phyloP scores from a whole-genome alignment of 2,113 vertebrate genomes.

The Verasper variegatus region DNA sequence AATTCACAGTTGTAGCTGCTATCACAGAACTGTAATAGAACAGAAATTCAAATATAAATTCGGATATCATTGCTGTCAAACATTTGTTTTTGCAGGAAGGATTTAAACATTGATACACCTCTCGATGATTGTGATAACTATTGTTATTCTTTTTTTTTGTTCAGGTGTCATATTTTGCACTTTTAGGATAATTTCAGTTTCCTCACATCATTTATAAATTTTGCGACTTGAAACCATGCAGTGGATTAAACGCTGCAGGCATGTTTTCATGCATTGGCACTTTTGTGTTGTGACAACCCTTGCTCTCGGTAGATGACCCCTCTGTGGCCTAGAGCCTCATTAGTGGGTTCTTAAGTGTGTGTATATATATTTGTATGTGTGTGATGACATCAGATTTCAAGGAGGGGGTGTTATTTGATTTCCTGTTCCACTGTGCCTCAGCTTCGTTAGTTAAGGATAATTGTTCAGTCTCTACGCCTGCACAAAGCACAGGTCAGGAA shows the following conservation, averaged over 20 bases:
- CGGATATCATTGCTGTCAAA: neutral
- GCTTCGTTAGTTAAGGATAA: slow-evolving; percentile 49
- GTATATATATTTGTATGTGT: too few species aligned
- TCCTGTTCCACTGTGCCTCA: slow-evolving; percentile 42
- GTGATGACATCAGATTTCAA: too few species aligned
- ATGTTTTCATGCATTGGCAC: slow-evolving; percentile 26
- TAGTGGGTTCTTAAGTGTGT: slow-evolving; percentile 19
- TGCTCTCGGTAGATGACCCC: slow-evolving; percentile 48
- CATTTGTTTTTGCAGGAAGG: too few species aligned
- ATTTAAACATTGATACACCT: neutral
- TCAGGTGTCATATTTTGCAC: too few species aligned
- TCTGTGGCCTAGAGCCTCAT: slow-evolving; percentile 54
- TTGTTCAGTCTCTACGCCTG: slow-evolving; percentile 49
- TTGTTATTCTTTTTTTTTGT: too few species aligned
- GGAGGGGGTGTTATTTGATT: neutral
- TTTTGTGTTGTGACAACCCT: slow-evolving; percentile 33
- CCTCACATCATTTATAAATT: neutral
- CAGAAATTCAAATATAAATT: neutral
- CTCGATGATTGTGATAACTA: neutral
- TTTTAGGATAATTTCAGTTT: neutral
- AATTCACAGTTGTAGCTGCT: neutral
- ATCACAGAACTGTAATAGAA: neutral
- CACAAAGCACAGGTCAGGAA: slow-evolving; percentile 7
- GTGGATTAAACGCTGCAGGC: slow-evolving; percentile 20
- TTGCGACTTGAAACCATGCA: slow-evolving; percentile 11